phyloP scores from a whole-genome alignment of 2,888 invertebrate genomes.

The Dioctria rufipes region DNA sequence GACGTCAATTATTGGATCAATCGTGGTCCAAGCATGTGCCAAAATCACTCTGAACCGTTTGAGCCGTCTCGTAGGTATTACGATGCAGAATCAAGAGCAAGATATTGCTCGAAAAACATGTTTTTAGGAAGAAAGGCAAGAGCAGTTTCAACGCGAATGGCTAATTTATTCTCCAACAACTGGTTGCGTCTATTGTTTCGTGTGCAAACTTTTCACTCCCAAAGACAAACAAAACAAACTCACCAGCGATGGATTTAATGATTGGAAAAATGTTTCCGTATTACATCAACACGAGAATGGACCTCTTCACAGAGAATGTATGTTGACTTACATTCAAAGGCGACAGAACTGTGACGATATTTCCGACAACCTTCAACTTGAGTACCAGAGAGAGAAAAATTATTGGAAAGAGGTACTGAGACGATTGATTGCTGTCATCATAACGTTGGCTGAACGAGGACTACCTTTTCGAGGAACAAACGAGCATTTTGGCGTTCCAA shows the following conservation, averaged over 20 bases:
- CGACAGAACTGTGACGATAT: neutral
- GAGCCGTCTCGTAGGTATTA: neutral
- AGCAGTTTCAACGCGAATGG: neutral
- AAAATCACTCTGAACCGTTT: neutral
- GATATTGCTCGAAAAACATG: neutral
- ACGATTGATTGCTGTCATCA: constrained; percentile 16
- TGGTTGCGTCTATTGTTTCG: constrained; percentile 9
- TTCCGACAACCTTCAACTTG: constrained; percentile 9
- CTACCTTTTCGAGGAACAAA: constrained; percentile 38
- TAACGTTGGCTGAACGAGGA: constrained; percentile 44
- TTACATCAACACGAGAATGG: neutral
- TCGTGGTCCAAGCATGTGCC: neutral
- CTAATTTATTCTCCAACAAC: neutral
- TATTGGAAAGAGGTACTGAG: constrained; percentile 36
- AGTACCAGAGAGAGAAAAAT: constrained; percentile 21
- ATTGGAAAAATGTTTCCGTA: neutral
- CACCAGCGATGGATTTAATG: neutral
- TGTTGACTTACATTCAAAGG: neutral
- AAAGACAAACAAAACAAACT: neutral
- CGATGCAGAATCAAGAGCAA: neutral
- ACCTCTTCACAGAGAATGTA: neutral
- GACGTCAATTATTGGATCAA: neutral
- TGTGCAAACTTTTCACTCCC: neutral
- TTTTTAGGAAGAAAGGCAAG: neutral
- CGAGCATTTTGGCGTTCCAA: constrained; percentile 12